Evolutionary conservation across 2,113 vertebrate genomes (phyloP), one percentile per base, ranked within the genome.

Genomic region (Corythornis vintsioides): DNA sequence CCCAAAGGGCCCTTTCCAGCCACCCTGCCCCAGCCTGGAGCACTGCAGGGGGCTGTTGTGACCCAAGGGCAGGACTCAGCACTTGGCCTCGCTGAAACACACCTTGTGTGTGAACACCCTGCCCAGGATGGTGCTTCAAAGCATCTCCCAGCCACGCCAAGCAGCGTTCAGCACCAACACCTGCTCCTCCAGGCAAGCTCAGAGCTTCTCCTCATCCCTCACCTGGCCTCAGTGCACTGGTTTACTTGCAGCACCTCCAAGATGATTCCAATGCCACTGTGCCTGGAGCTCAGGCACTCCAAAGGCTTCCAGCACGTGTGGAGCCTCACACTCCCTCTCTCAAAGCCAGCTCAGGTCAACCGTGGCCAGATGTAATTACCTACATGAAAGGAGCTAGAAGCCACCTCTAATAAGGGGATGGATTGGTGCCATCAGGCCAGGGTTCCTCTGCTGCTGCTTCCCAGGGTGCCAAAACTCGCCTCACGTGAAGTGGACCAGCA

Each of bases 271-370:
- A 76, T 8, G 2, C 50, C 3, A 2, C 72, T 19, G 31, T 3
- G 5, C 29, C 14, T 4, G 5, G 29, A 29, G 76, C 50, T 10
- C 2, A 7, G 33, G 24, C 48, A 4, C 33, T 48, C 43, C 0
- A 0, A 33, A 38, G 55, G 9, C 40, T 74, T 38, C 28, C 65
- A 71, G 75, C 48, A 45, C 13, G 7, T 0, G 0, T 8, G 20
- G 26, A 50, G 52, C 28, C 79, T 52, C 70, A 80, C 52, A 21
- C 9, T 4, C 50, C 35, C 70, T 78, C 60, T 63, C 69, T 79
- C 76, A 57, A 86, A 90, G 47, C 56, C 65, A n/a, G 40, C 78
- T 57, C 64, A 70, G 84, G 55, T 83, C 90, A 91, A 14, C 56
- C 15, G 1, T 50, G 85, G 38, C 69, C 90, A 80, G 70, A 80